Conservation (phyloP, 2,113 vertebrate genomes). For the Ranitomeya imitator region DNA sequence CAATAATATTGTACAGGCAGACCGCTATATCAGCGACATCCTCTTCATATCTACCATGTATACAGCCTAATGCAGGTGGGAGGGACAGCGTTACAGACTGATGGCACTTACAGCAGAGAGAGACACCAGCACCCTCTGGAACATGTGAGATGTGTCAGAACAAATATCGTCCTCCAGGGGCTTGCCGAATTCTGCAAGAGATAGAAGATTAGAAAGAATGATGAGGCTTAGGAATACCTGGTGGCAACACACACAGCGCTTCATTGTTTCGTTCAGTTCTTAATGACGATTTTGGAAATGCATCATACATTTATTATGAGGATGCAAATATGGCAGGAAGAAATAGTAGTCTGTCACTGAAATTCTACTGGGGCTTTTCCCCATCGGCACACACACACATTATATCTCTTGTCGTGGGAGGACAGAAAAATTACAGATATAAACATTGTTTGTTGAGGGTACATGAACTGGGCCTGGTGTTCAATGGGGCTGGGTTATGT, state of each 20-base stretch:
- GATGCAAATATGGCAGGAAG: background rate
- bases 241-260: background rate
- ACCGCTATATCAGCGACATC: background rate
- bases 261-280: too few species aligned
- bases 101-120: slow-evolving; percentile 79
- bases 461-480: too few species aligned
- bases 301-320: background rate
- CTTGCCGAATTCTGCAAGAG: slow-evolving; percentile 74
- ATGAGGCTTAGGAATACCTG: background rate
- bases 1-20: background rate
- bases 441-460: too few species aligned
- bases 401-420: too few species aligned
- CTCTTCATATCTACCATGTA: background rate
- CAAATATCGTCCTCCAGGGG: slow-evolving; percentile 83
- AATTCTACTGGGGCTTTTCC: background rate
- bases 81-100: background rate
- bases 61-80: background rate
- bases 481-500: too few species aligned
- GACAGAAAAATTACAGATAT: too few species aligned
- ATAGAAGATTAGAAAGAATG: background rate
- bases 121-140: slow-evolving; percentile 91
- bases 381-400: background rate
- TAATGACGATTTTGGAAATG: background rate
- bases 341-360: background rate
- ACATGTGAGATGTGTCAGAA: slow-evolving; percentile 90